Conservation (phyloP, 2,797 vertebrate genomes). For the Paramormyrops hopkinsi region DNA sequence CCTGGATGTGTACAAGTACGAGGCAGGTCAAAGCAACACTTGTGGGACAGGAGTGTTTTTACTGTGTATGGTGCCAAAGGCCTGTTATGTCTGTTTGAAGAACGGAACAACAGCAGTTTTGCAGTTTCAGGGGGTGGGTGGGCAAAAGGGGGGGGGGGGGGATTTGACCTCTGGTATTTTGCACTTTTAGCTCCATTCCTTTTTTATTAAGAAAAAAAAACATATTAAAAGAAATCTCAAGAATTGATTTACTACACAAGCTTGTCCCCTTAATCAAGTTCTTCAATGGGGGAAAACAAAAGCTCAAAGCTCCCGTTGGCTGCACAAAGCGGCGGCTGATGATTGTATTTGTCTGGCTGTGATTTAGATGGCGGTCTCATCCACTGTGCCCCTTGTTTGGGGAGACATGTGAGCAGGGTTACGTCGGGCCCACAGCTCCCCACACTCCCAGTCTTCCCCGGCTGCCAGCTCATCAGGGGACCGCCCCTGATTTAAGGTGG, state of each 20-base stretch:
- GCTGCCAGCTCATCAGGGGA: conserved; percentile 87
- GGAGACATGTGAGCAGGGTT: conserved; percentile 77
- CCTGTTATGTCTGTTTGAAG: neutral
- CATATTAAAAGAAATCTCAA: conserved; percentile 47
- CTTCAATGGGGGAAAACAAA: conserved; percentile 58
- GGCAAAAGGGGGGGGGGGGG: neutral
- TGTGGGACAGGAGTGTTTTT: neutral
- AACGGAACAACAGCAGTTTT: neutral
- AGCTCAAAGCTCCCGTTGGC: neutral
- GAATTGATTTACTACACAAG: conserved; percentile 66
- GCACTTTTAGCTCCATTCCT: conserved; percentile 14
- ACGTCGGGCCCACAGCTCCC: conserved; percentile 74
- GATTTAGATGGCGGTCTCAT: conserved; percentile 90
- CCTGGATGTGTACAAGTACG: neutral
- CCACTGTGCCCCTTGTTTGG: conserved; percentile 75
- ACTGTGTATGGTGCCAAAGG: neutral
- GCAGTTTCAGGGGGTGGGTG: neutral
- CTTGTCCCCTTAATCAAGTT: conserved; percentile 67
- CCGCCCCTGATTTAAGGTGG: conserved; percentile 83
- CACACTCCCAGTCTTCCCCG: conserved; percentile 75
- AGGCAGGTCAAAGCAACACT: neutral
- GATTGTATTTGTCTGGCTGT: conserved; percentile 85
- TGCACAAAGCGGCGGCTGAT: conserved; percentile 72
- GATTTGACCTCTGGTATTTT: conserved; percentile 7
- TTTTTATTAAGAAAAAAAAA: conserved; percentile 12